Evolutionary conservation across 2,888 invertebrate genomes (phyloP), one percentile per base, ranked within the genome.

Genomic region (Blomia tropicalis): DNA sequence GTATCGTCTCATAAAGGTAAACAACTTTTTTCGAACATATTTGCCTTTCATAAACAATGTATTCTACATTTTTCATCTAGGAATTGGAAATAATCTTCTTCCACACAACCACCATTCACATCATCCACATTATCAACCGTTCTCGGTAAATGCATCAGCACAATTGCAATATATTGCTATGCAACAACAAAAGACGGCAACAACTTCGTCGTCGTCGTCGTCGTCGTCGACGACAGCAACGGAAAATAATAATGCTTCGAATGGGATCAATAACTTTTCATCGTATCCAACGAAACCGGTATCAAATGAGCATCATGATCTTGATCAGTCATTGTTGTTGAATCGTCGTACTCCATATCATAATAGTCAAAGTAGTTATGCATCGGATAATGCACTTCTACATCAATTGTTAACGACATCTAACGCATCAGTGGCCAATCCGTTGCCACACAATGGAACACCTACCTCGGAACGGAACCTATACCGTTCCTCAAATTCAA

Each of bases 101-200:
- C 29, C 19, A 59, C n/a, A n/a, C n/a, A n/a, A n/a, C n/a, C n/a
- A n/a, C n/a, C n/a, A n/a, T n/a, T 11, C 25, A 41, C 19, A 23
- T 29, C 60, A 19, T 43, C 31, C 1, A 19, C 43, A 17, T 30
- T 43, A 2, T 5, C 4, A 51, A 17, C 27, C 29, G 0, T 25
- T 64, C 3, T 58, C 59, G 32, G 66, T 64, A 2, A 66, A 68
- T 11, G 69, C 68, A 43, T 63, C 69, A 27, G 64, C 67, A 23
- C 70, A 70, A 41, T 65, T 69, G 29, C 70, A 69, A 53, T 66
- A 69, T 56, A 62, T 70, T 22, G 68, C 69, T 61, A 67, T 68
- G 64, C 69, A 68, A 30, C 69, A 69, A 54, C 67, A 58, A 27
- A 31, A 56, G 29, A 31, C 2, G 17, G 36, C 36, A 27, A 60